Conservation (phyloP, 2,797 vertebrate species). For the Danio choprae region DNA sequence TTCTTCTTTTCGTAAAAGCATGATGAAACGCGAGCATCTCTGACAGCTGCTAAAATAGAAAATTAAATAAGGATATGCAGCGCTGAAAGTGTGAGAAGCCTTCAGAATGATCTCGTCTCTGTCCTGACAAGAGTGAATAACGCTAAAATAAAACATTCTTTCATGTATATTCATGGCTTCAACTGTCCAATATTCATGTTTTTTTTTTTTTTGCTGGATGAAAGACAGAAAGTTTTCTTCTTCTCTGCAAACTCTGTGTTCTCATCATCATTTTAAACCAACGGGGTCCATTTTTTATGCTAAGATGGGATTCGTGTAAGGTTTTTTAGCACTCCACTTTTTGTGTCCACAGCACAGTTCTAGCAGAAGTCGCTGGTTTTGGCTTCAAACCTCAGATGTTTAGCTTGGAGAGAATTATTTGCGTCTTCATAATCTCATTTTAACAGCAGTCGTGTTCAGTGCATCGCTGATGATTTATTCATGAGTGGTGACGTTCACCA, state of each 20-base stretch:
- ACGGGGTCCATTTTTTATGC: background rate
- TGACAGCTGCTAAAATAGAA: slow-evolving; percentile 32
- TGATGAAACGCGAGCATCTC: slow-evolving; percentile 2
- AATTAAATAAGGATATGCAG: slow-evolving; percentile 21
- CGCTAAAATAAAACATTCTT: slow-evolving; percentile 31
- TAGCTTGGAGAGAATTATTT: background rate
- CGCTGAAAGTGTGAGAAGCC: slow-evolving; percentile 17
- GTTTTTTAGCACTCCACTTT: background rate
- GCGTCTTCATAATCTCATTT: slow-evolving; percentile 31
- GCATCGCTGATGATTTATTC: slow-evolving; percentile 31
- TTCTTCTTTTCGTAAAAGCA: background rate
- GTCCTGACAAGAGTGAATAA: slow-evolving; percentile 14
- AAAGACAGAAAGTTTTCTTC: background rate
- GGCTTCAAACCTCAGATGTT: slow-evolving; percentile 12
- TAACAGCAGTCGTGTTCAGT: slow-evolving; percentile 29
- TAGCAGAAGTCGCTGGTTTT: background rate
- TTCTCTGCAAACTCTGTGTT: background rate
- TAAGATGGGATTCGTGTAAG: background rate
- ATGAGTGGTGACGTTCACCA: background rate
- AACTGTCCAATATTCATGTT: background rate
- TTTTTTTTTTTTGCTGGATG: background rate
- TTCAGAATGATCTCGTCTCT: slow-evolving; percentile 18
- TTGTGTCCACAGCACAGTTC: background rate
- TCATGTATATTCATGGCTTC: slow-evolving; percentile 22
- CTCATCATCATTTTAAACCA: slow-evolving; percentile 1